Evolutionary conservation across 2,797 vertebrate species (phyloP), one percentile per base, ranked within the genome.

Genomic region (Anguilla anguilla): DNA sequence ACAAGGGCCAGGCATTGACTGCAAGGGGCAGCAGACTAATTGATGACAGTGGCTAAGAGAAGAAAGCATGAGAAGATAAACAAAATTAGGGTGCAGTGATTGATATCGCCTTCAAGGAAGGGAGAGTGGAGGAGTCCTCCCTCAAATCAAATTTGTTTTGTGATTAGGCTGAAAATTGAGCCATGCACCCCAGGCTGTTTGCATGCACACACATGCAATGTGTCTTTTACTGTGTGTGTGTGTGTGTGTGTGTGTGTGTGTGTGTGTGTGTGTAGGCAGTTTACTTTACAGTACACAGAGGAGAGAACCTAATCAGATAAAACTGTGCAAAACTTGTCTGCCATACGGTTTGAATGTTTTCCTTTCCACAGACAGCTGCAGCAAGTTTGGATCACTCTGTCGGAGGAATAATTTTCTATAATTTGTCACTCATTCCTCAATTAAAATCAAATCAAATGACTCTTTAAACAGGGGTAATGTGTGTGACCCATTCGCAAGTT

Each of bases 41-140:
- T 91, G 90, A 92, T 92, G 92, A 89, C 85, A 84, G 57, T 83
- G 59, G 84, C 64, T 87, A 85, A 89, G 89, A 91, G 88, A 87
- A 86, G 61, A 88, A 90, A 91, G 86, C 90, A 90, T n/a, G 84
- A 90, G 87, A 91, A 91, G 91, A 91, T 91, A 91, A 93, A 93
- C 91, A 92, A 83, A 90, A 91, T 90, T 91, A 91, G 77, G 87
- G 84, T 88, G 35, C 28, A 13, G 83, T 89, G 90, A 92, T 92
- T 89, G 90, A 91, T 90, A 88, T 91, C 81, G 85, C 79, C 83
- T 90, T 83, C 74, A 86, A 88, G 61, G 79, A 84, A 89, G 57
- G 67, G 39, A 85, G 67, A 81, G 88, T 43, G 86, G 82, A 89
- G 79, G 51, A 51, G 64, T 89, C 77, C 87, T 91, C 90, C 90